Conservation (phyloP, 2,797 vertebrate genomes). For the Anomalospiza imberbis region DNA sequence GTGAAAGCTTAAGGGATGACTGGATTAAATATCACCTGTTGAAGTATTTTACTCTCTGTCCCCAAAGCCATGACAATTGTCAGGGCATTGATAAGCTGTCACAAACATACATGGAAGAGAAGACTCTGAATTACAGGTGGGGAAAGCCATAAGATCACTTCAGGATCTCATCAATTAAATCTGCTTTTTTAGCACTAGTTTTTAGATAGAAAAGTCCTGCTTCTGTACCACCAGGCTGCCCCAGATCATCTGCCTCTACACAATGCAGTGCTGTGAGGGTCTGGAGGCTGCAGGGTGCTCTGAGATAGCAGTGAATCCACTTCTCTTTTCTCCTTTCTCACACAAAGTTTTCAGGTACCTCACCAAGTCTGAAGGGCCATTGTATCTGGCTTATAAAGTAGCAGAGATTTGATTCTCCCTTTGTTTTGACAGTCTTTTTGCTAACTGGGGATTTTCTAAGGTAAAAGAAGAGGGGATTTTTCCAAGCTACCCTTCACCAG, state of each 20-base stretch:
- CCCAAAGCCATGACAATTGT: not conserved
- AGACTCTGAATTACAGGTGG: not conserved
- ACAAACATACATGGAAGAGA: fast-evolving
- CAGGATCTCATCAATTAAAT: not conserved
- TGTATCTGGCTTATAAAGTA: not conserved
- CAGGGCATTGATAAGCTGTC: not conserved
- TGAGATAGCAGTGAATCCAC: not conserved
- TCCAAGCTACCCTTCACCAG: not conserved
- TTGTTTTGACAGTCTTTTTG: not conserved
- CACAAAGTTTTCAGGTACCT: not conserved
- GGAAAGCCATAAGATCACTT: not conserved
- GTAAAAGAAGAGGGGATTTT: not conserved
- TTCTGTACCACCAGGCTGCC: not conserved
- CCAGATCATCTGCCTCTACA: not conserved
- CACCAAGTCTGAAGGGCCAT: not conserved
- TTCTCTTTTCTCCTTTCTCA: not conserved
- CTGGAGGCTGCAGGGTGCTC: not conserved
- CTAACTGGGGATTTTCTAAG: not conserved
- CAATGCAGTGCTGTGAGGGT: not conserved
- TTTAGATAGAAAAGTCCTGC: not conserved
- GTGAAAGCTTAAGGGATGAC: not conserved
- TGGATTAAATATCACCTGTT: not conserved
- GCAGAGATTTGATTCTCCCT: not conserved
- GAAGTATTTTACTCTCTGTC: not conserved
- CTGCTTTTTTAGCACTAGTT: not conserved